phyloP scores from a whole-genome alignment of 2,113 vertebrate species.

The Macaca mulatta region DNA sequence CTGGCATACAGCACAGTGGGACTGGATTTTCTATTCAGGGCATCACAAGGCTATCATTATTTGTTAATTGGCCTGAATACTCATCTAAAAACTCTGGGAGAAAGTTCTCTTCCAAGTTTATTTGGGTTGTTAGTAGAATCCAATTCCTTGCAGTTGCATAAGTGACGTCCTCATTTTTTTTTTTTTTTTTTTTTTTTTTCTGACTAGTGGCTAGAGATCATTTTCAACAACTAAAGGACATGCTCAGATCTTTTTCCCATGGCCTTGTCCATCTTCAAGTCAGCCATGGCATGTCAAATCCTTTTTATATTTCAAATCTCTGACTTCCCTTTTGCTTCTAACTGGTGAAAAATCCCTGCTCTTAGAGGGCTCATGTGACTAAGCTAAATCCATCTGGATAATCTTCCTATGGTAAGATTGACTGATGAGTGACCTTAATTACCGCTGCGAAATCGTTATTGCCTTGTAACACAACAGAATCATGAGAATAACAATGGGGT shows the following conservation, averaged over 20 bases:
- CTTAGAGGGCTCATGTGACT: background rate
- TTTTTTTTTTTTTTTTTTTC: background rate
- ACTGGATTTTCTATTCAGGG: background rate
- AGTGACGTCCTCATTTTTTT: background rate
- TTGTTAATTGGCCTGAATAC: background rate
- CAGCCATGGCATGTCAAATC: background rate
- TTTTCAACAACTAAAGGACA: background rate
- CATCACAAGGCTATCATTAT: background rate
- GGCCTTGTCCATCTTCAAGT: background rate
- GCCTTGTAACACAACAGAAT: background rate
- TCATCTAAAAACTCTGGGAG: background rate
- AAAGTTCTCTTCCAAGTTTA: background rate
- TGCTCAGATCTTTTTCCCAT: background rate
- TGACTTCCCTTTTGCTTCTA: background rate
- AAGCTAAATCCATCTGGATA: background rate
- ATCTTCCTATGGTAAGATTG: background rate
- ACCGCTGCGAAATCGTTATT: background rate
- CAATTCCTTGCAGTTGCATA: background rate
- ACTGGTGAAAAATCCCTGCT: background rate
- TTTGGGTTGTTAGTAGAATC: background rate
- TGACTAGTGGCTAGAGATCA: background rate
- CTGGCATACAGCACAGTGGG: too few species aligned
- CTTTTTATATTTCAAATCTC: background rate
- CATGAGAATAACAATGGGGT: background rate
- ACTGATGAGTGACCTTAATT: slow-evolving; percentile 52